Base-by-base conservation (phyloP, 2,888 invertebrate genomes). In the Therioaphis trifolii region DNA sequence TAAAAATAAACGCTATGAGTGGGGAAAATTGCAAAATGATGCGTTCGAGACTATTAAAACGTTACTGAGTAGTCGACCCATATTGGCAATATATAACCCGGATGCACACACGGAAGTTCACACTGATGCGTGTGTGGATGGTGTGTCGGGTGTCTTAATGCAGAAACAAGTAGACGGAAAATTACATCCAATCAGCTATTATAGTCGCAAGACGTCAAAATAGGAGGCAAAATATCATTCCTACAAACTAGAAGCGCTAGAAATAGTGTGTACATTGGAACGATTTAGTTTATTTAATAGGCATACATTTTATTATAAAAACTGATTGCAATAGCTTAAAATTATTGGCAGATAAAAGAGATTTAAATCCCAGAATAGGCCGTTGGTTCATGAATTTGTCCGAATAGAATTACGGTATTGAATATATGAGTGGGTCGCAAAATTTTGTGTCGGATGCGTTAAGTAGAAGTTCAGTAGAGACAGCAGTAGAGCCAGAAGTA, bases 391-490 rank as follows among this genome's bases (percentile, higher is more conserved):
- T 52, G 52, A 52, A 52, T 3, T n/a, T 52, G 18, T 52, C 52
- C 4, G 52, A 52, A 5, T 52, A 4, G 15, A 1, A 74, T 11
- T 74, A 74, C 35, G 35, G 4, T 4, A 74, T 74, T n/a, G 40
- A 74, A 35, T 29, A 72, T 72, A n/a, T 72, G 29, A 49, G 29
- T 4, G 52, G 29, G 11, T 11, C 7, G 1, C 11, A n/a, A 52
- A 27, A 72, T n/a, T 18, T 52, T 52, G 14, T 52, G 11, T 11
- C 72, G 2, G 72, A 52, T 9, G 52, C 72, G 1, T n/a, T 72
- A 12, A 72, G 72, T 52, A 90, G 85, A 3, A 72, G 12, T 15
- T 63, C 72, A 2, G 61, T 58, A 5, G 43, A 58, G 11, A 9
- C 58, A 2, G 27, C 0, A 43, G 14, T 2, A 5, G 49, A 61